phyloP scores from a whole-genome alignment of 2,113 vertebrate genomes.

The Forbesichthys papilliferus region DNA sequence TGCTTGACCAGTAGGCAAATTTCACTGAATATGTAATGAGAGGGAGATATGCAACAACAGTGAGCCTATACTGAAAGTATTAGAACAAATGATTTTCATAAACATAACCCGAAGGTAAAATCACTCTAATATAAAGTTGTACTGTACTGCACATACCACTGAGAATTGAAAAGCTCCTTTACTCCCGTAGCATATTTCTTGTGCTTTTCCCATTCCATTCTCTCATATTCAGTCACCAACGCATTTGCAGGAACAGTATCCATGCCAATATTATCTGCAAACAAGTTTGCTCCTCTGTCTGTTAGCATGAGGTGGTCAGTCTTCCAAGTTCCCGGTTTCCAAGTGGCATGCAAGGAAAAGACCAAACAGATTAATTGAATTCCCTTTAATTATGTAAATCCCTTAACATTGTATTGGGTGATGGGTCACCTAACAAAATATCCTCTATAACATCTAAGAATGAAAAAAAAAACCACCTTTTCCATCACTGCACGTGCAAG shows the following conservation, averaged over 20 bases:
- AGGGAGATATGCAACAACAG: too few species aligned
- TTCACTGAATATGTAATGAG: too few species aligned
- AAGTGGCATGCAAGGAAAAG: constrained; percentile 13
- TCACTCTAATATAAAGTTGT: too few species aligned
- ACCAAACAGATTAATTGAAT: constrained; percentile 6
- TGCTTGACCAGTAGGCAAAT: background rate
- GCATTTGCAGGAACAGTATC: constrained; percentile 52
- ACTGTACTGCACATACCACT: constrained; percentile 51
- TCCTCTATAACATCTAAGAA: background rate
- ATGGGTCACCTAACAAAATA: background rate
- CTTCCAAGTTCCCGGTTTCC: constrained; percentile 44
- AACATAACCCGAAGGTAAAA: too few species aligned
- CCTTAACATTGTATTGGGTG: background rate
- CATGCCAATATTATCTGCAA: constrained; percentile 73
- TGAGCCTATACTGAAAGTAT: too few species aligned
- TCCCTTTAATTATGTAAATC: background rate
- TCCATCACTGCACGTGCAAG: constrained; percentile 74
- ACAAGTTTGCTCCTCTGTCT: constrained; percentile 70
- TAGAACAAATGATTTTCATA: too few species aligned
- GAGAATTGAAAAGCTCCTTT: constrained; percentile 67
- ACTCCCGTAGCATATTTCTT: constrained; percentile 68
- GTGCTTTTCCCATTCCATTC: constrained; percentile 69
- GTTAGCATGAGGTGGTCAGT: constrained; percentile 74
- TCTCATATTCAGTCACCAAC: constrained; percentile 69
- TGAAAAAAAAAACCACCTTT: constrained; percentile 52